A percentile compares a stretch with the other conserved stretches of the same genome.
Conservation (phyloP, 2,797 vertebrate genomes). For the Helicolenus hilgendorfi region DNA sequence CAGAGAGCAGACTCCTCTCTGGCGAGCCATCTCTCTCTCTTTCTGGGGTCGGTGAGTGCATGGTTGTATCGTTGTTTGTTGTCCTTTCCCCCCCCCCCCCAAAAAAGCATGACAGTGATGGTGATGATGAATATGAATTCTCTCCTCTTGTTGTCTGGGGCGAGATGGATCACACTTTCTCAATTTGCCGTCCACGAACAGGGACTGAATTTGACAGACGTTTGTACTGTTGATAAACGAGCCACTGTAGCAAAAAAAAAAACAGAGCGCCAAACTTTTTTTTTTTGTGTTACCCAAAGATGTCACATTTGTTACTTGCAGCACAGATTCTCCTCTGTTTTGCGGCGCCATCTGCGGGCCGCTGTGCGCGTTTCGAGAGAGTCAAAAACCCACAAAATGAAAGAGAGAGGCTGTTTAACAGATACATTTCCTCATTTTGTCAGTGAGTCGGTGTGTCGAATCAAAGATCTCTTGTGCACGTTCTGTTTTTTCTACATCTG, state of each 20-base stretch:
- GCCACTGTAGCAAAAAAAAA: slow-evolving; percentile 61
- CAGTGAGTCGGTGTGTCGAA: slow-evolving; percentile 55
- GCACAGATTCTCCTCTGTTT: slow-evolving; percentile 6
- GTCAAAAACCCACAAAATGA: neutral
- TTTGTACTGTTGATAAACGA: slow-evolving; percentile 15
- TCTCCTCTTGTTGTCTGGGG: slow-evolving; percentile 33
- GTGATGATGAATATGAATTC: slow-evolving; percentile 50
- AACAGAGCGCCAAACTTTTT: slow-evolving; percentile 19
- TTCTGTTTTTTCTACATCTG: slow-evolving; percentile 71
- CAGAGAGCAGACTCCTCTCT: slow-evolving; percentile 26
- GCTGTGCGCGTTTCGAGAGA: too few relatives aligned
- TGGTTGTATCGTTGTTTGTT: slow-evolving; percentile 64
- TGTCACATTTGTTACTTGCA: slow-evolving; percentile 41
- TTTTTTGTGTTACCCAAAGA: slow-evolving; percentile 59
- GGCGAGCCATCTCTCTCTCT: neutral
- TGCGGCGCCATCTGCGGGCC: slow-evolving; percentile 53
- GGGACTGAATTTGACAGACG: slow-evolving; percentile 3
- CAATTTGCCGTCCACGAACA: slow-evolving; percentile 8
- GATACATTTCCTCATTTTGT: slow-evolving; percentile 36
- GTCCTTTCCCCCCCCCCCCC: slow-evolving; percentile 1
- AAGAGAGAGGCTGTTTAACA: slow-evolving; percentile 9
- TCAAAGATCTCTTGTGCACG: slow-evolving; percentile 70
- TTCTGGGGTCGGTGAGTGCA: slow-evolving; percentile 55
- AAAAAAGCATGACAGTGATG: slow-evolving; percentile 66
- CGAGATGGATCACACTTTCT: neutral